These are phyloP conservation scores for Notodonta ziczac DNA, from an alignment of 2,888 invertebrate genomes.

Conservation along the genomic window DNA sequence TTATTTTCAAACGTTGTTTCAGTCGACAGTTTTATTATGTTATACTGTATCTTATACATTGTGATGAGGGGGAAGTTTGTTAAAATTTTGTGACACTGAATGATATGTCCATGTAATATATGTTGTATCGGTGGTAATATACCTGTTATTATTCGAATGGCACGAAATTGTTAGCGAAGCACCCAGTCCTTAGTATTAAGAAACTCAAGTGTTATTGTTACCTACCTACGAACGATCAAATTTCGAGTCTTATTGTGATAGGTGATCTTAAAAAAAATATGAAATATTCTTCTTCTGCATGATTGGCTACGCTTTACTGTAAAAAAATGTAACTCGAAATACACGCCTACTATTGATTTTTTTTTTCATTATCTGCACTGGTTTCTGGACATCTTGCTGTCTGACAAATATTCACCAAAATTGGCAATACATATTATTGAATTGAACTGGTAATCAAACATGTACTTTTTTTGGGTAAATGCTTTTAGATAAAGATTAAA, in stretches of 20 bases:
- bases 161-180: slow-evolving; percentile 57
- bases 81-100: slow-evolving; percentile 45
- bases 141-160: slow-evolving; percentile 19
- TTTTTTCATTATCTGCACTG: slow-evolving; percentile 11
- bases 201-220: slow-evolving; percentile 46
- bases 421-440: no score
- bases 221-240: slow-evolving; percentile 40
- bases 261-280: slow-evolving; percentile 38
- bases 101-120: slow-evolving; percentile 12
- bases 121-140: slow-evolving; percentile 20
- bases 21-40: slow-evolving; percentile 34
- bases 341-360: slow-evolving; percentile 45
- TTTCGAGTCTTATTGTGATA: slow-evolving; percentile 46
- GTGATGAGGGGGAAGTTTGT: slow-evolving; percentile 23
- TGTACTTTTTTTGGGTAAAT: no score
- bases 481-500: not conserved
- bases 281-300: slow-evolving; percentile 39
- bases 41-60: slow-evolving; percentile 16
- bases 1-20: slow-evolving; percentile 65
- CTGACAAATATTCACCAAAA: no score
- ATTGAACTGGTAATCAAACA: no score
- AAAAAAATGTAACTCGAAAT: slow-evolving; percentile 55
- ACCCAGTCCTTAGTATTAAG: slow-evolving; percentile 48
- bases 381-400: no score
- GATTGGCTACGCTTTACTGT: slow-evolving; percentile 51